phyloP scores from a whole-genome alignment of 2,888 invertebrate genomes.

The Schizotus pectinicornis region DNA sequence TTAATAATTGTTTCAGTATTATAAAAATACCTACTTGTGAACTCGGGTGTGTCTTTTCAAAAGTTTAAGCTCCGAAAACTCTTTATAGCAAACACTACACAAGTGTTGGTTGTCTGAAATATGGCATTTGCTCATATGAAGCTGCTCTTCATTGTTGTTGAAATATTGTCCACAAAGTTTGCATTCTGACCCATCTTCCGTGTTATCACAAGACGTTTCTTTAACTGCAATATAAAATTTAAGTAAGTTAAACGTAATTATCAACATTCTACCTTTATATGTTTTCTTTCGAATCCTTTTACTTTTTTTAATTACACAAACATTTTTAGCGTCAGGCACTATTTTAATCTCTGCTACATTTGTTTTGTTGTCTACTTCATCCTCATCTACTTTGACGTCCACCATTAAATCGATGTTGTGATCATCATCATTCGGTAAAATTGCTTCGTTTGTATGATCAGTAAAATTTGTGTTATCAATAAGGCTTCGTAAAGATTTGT shows the following conservation, averaged over 20 bases:
- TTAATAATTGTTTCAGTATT: too few relatives aligned
- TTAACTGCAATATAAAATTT: too few relatives aligned
- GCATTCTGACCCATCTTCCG: too few relatives aligned
- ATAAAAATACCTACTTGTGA: constrained; percentile 31
- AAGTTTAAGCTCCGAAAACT: constrained; percentile 30
- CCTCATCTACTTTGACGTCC: too few relatives aligned
- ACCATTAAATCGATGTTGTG: not conserved
- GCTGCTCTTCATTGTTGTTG: constrained; percentile 13
- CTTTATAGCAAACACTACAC: constrained; percentile 35
- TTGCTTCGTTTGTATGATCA: not conserved
- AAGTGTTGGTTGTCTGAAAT: constrained; percentile 18
- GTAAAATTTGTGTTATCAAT: not conserved
- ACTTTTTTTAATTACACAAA: too few relatives aligned
- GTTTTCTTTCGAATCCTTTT: too few relatives aligned
- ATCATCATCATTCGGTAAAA: not conserved
- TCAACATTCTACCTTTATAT: too few relatives aligned
- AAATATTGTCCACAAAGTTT: not conserved
- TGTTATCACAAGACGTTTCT: too few relatives aligned
- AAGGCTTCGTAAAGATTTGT: constrained; percentile 25
- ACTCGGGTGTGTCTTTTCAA: constrained; percentile 33
- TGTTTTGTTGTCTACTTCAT: not conserved
- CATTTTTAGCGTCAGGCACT: too few relatives aligned
- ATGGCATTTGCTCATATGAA: constrained; percentile 27
- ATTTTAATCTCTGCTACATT: too few relatives aligned
- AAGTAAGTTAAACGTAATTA: too few relatives aligned